phyloP scores from a whole-genome alignment of 2,797 vertebrate genomes.

The Phoxinus dragarum region DNA sequence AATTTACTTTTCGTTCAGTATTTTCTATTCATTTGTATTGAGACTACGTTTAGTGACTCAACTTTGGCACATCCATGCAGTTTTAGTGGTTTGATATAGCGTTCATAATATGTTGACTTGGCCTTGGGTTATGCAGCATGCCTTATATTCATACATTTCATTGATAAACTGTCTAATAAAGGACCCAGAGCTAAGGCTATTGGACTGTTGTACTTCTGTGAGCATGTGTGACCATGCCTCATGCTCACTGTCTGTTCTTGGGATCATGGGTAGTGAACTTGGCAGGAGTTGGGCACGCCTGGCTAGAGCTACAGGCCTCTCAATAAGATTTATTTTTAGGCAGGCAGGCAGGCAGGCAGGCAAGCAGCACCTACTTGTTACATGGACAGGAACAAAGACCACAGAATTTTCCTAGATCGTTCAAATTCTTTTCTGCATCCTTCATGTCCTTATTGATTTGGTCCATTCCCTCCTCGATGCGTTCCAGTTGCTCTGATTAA shows the following conservation, averaged over 20 bases:
- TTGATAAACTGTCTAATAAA: conserved; percentile 39
- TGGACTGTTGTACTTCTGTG: conserved; percentile 80
- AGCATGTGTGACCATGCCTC: conserved; percentile 77
- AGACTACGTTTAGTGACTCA: conserved; percentile 1
- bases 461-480: conserved; percentile 99
- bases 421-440: conserved; percentile 99
- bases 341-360: conserved; percentile 88
- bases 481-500: conserved; percentile 99
- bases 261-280: conserved; percentile 59
- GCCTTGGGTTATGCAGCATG: conserved; percentile 75
- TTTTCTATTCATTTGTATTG: not conserved
- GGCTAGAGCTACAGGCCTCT: conserved; percentile 71
- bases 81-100: conserved; percentile 30
- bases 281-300: conserved; percentile 51
- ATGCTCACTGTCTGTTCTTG: conserved; percentile 83
- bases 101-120: conserved; percentile 38
- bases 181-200: conserved; percentile 73
- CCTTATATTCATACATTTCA: conserved; percentile 69
- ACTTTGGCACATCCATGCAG: conserved; percentile 55
- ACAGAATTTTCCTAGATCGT: conserved; percentile 99
- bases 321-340: conserved; percentile 65
- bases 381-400: conserved; percentile 99
- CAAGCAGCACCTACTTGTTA: conserved; percentile 99
- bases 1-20: not conserved
- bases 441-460: conserved; percentile 99